phyloP scores from a whole-genome alignment of 2,888 invertebrate species.

The Tenthredo distinguenda region DNA sequence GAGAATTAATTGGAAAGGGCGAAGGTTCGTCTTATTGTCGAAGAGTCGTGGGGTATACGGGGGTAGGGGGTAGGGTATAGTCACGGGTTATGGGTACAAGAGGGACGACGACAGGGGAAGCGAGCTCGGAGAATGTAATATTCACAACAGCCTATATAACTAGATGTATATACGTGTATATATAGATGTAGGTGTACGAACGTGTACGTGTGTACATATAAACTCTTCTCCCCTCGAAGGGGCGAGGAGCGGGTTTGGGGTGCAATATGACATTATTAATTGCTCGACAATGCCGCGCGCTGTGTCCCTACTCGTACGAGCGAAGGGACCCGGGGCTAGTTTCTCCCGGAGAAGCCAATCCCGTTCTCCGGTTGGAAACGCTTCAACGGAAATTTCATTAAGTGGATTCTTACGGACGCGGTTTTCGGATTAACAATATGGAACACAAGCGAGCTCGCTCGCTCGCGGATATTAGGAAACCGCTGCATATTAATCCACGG shows the following conservation, averaged over 20 bases:
- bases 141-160: constrained; percentile 74
- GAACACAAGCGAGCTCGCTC: neutral
- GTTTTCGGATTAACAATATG: constrained; percentile 75
- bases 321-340: constrained; percentile 57
- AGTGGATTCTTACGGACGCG: constrained; percentile 75
- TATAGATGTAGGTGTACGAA: neutral
- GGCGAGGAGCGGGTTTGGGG: constrained; percentile 59
- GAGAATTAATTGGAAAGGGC: constrained; percentile 75
- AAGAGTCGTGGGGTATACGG: neutral
- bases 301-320: constrained; percentile 54
- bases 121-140: constrained; percentile 66
- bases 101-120: no score
- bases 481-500: constrained; percentile 34
- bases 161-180: constrained; percentile 29
- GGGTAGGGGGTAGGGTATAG: neutral
- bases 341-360: constrained; percentile 68
- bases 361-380: constrained; percentile 59
- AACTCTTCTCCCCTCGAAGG: constrained; percentile 37
- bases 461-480: constrained; percentile 28
- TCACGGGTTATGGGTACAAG: neutral
- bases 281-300: constrained; percentile 71
- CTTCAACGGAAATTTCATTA: constrained; percentile 74
- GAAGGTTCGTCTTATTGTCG: constrained; percentile 71
- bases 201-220: constrained; percentile 7
- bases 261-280: constrained; percentile 75